These are phyloP conservation scores for Austrofundulus limnaeus DNA, from an alignment of 2,113 vertebrate species.

Conservation along the genomic window DNA sequence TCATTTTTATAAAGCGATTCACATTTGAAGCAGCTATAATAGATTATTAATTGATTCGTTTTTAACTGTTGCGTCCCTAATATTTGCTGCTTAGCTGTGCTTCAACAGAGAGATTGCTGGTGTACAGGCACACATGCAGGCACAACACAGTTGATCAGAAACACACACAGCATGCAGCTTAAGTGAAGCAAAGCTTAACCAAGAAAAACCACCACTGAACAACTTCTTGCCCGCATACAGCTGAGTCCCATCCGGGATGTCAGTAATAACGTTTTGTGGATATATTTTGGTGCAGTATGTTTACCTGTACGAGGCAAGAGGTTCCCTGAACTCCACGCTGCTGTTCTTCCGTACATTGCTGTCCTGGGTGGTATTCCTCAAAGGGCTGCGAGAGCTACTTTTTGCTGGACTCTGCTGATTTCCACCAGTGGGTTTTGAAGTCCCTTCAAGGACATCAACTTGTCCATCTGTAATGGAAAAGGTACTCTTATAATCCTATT, in stretches of 20 bases:
- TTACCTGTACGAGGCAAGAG: constrained; percentile 88
- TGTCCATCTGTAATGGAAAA: constrained; percentile 65
- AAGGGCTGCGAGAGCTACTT: constrained; percentile 86
- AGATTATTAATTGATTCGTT: too few species aligned
- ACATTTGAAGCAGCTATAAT: too few species aligned
- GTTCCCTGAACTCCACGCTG: constrained; percentile 87
- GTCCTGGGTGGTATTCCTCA: constrained; percentile 88
- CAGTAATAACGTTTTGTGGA: background rate
- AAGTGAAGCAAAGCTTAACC: background rate
- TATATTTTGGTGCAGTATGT: background rate
- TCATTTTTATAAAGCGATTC: too few species aligned
- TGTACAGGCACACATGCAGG: background rate
- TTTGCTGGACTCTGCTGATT: constrained; percentile 83
- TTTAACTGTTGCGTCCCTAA: too few species aligned
- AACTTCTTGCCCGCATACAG: background rate
- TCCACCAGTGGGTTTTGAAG: constrained; percentile 69
- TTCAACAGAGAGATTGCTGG: background rate
- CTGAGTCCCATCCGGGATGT: background rate
- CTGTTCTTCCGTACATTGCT: constrained; percentile 86
- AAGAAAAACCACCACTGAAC: background rate
- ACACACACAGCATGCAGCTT: background rate
- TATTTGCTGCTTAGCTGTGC: background rate
- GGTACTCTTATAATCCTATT: background rate
- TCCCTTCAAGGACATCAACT: constrained; percentile 63
- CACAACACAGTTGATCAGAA: background rate